These are phyloP conservation scores for Gasterosteus aculeatus DNA, from an alignment of 2,113 vertebrate species.

Conservation along the genomic window DNA sequence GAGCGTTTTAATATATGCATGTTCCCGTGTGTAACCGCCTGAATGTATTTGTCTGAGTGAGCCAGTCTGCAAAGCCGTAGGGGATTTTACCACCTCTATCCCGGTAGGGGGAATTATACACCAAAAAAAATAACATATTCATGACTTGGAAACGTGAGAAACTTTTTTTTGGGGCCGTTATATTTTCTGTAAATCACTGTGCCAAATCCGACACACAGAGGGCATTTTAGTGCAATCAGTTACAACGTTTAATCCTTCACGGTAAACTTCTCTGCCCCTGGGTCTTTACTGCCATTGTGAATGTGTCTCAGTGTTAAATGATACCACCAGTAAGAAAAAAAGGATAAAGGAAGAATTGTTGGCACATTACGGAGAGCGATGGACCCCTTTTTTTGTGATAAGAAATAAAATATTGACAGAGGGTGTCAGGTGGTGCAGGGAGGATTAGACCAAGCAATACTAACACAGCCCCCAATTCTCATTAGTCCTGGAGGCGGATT, in stretches of 20 bases:
- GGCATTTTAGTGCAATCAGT: background rate
- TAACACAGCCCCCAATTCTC: background rate
- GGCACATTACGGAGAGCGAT: background rate
- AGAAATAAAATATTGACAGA: background rate
- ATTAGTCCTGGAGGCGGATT: background rate
- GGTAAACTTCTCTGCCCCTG: background rate
- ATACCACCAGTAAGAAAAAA: background rate
- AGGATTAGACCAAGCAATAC: background rate
- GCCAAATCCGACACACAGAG: background rate
- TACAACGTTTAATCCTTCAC: background rate
- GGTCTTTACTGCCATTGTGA: slow-evolving; percentile 11
- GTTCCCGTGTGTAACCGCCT: background rate
- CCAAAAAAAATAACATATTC: slow-evolving; percentile 12
- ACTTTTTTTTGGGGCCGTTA: background rate
- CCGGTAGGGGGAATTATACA: background rate
- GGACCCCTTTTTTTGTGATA: background rate
- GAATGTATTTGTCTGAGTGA: background rate
- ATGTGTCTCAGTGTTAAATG: background rate
- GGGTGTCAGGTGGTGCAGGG: background rate
- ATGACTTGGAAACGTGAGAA: slow-evolving; percentile 7
- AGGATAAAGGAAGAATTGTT: background rate
- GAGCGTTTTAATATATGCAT: slow-evolving; percentile 11
- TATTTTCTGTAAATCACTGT: background rate
- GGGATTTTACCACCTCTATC: slow-evolving; percentile 22
- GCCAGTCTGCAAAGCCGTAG: slow-evolving; percentile 5